Evolutionary conservation across 2,797 vertebrate species (phyloP), one percentile per base, ranked within the genome.

Genomic region (Hybognathus amarus): DNA sequence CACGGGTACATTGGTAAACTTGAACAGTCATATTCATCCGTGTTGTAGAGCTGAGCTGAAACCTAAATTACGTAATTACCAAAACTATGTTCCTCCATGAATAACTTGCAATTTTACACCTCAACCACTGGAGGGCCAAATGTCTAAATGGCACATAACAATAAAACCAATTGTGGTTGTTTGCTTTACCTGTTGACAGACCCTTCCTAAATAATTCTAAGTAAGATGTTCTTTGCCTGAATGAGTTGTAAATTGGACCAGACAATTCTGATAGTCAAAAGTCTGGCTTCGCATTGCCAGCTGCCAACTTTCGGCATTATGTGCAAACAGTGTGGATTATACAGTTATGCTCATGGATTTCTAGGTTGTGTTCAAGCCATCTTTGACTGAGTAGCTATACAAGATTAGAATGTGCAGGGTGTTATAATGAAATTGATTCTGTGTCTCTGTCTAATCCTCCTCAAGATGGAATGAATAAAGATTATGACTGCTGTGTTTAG

Each of bases 361-460:
- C n/a, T 77, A 77, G 15, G 20, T 20, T 61, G 18, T 71, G 38
- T 38, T 75, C 2, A 6, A 56, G 38, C n/a, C 67, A 80, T 47
- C 6, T 30, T 8, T 59, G 52, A 24, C 15, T 59, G 11, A 54
- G 30, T 13, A 74, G 50, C 71, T 33, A 59, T 47, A 64, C 68
- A n/a, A 56, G 56, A 45, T 45, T 52, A 50, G 22, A 45, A 77
- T 30, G 24, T 77, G 56, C 15, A 45, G 22, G 80, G 61, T 18
- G 20, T 78, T 45, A 75, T 82, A 77, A 45, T 63, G 56, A 79
- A 63, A 67, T 80, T 40, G 33, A 82, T 61, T 54, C 82, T 88
- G 83, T 86, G 68, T 85, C 89, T 91, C 91, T 92, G 86, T 64
- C 47, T 81, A 85, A 82, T 79, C 81, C 69, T 90, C 88, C 87